Evolutionary conservation across 1,140 invertebrate species (phyloP).

Genomic region (Drosophila busckii): DNA sequence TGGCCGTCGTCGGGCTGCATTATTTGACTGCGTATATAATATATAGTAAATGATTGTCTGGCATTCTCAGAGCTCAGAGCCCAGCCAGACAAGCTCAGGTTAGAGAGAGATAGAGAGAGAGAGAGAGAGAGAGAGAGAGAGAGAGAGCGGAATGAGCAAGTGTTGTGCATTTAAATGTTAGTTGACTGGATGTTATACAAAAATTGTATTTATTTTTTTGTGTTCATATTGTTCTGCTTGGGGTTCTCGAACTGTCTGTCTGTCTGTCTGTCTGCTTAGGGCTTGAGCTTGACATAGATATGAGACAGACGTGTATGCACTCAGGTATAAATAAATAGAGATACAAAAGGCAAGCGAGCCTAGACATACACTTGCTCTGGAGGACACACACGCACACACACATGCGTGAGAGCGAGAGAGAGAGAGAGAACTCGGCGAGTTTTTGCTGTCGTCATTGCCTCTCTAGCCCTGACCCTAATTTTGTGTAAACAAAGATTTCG

Average conservation of each 20-base stretch:
- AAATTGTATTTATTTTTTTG: conserved; percentile 18
- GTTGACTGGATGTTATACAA: conserved; percentile 65
- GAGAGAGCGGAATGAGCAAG: conserved; percentile 9
- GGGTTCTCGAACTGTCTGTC: conserved; percentile 2
- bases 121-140: conserved; percentile 6
- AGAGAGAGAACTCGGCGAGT: too few species aligned
- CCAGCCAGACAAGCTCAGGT: too few species aligned
- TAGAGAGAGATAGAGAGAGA: conserved; percentile 9
- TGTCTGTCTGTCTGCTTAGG: conserved; percentile 7
- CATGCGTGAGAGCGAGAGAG: too few species aligned
- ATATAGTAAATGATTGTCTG: conserved; percentile 51
- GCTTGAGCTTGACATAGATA: too few species aligned
- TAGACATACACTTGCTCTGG: conserved; percentile 34
- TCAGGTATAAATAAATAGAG: too few species aligned
- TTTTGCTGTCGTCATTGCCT: conserved; percentile 31
- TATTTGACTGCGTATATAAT: conserved; percentile 42
- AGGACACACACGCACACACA: too few species aligned
- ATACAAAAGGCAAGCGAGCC: too few species aligned
- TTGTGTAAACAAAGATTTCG: conserved; percentile 50
- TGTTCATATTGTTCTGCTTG: conserved; percentile 10
- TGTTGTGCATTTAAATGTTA: conserved; percentile 53
- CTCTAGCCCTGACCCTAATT: conserved; percentile 73
- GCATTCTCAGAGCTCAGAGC: too few species aligned
- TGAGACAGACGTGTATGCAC: too few species aligned
- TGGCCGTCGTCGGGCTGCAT: conserved; percentile 64